Evolutionary conservation across 1,140 invertebrate genomes (phyloP), one percentile per base, ranked within the genome.

Genomic region (Calephelis nemesis): DNA sequence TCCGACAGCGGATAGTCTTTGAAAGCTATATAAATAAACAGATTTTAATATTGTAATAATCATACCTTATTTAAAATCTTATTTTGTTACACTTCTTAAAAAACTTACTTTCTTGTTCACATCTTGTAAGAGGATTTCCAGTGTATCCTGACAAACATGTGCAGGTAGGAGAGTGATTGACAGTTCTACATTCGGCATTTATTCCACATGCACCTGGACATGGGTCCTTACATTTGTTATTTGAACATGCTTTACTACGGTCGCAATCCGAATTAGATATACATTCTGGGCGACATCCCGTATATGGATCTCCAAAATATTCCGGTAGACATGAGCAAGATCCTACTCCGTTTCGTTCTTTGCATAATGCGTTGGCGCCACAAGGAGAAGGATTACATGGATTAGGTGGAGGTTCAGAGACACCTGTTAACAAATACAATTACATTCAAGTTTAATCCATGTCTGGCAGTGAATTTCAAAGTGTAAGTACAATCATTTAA

Each of bases 301-400:
- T 96, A 75, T 97, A 97, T 47, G 96, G 96, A 88, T 97, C 96
- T 47, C 96, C 96, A 71, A 96, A 96, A 78, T 97, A 97, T 86
- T 96, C 96, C 0, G 95, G 93, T 71, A 96, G 82, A 75, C 96
- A 97, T 2, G 94, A 92, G 83, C 96, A 97, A 13, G 96, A 96
- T 39, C 96, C 96, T 30, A 96, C 96, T n/a, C 95, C 96, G 77
- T 96, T 96, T 74, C 95, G 91, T 90, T 97, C 96, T 83, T 96
- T 95, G 82, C 96, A 98, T 63, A 95, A 78, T n/a, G 96, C 96
- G 85, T 97, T 97, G 2, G 96, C 94, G n/a, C 96, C 96, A 85
- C 96, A 97, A 8, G 96, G 96, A 9, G 96, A 96, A 47, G 96
- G 96, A 80, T 94, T 94, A 79, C 97, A 97, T 45, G 96, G 96